phyloP scores from a whole-genome alignment of 2,113 vertebrate genomes.

The Telmatochromis sp. region DNA sequence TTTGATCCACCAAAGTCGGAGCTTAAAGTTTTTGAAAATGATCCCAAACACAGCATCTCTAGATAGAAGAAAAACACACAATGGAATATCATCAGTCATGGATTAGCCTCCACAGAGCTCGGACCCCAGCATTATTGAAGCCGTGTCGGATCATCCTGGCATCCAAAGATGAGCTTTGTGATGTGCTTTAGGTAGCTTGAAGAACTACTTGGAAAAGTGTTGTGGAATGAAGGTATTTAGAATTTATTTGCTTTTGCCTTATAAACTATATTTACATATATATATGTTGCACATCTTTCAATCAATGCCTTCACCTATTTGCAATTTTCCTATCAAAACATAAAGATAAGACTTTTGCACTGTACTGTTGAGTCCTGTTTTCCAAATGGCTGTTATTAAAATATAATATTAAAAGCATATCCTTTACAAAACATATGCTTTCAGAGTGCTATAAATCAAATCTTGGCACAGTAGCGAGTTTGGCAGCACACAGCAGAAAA shows the following conservation, averaged over 20 bases:
- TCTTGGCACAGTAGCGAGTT: slow-evolving; percentile 26
- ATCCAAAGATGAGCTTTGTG: neutral
- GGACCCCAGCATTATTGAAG: neutral
- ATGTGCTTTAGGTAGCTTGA: neutral
- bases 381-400: slow-evolving; percentile 24
- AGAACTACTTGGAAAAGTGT: neutral
- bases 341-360: neutral
- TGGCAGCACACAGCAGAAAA: slow-evolving; percentile 11
- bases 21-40: neutral
- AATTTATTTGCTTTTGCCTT: neutral
- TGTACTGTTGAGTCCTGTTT: neutral
- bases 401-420: slow-evolving; percentile 9
- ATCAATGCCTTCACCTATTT: neutral
- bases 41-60: neutral
- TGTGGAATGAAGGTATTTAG: neutral
- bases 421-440: neutral
- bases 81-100: neutral
- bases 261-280: neutral
- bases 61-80: neutral
- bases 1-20: neutral
- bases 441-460: slow-evolving; percentile 3
- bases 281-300: neutral
- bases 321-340: neutral
- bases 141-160: neutral
- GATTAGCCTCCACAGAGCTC: neutral